Percentiles rank a stretch among this genome's conserved stretches.
Evolutionary conservation across 2,888 invertebrate genomes (phyloP).

Genomic region (Aelia acuminata): DNA sequence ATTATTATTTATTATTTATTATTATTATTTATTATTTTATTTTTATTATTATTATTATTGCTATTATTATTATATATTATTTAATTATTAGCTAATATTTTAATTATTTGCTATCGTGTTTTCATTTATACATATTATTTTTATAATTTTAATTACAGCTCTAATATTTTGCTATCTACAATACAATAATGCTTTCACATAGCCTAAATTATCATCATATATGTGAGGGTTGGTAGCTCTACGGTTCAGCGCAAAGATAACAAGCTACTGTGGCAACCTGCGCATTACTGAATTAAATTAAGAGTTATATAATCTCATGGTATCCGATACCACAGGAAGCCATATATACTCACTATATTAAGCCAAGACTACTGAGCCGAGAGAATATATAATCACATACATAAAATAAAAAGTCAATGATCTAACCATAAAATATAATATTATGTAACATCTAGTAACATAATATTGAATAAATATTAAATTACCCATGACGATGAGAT

Average conservation of each 20-base stretch:
- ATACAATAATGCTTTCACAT: background rate
- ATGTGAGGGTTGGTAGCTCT: background rate
- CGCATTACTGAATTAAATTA: conserved; percentile 1
- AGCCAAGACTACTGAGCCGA: background rate
- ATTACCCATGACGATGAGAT: background rate
- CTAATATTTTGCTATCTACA: too few relatives aligned
- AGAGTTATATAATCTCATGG: background rate
- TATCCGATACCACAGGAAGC: background rate
- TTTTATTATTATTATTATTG: too few relatives aligned
- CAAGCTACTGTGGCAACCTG: background rate
- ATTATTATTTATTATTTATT: too few relatives aligned
- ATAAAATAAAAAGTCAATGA: background rate
- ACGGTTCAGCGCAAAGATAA: background rate
- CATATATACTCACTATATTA: background rate
- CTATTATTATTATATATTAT: too few relatives aligned
- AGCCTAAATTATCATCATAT: background rate
- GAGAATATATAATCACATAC: background rate
- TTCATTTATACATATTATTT: too few relatives aligned
- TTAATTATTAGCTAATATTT: too few relatives aligned
- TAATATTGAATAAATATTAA: too few relatives aligned
- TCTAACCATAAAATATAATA: background rate
- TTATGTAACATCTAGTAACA: too few relatives aligned
- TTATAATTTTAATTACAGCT: too few relatives aligned
- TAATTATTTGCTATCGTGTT: too few relatives aligned
- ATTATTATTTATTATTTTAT: too few relatives aligned